Percentiles rank a stretch among this genome's conserved stretches.
phyloP scores from a whole-genome alignment of 2,113 vertebrate species.

The Oreotrochilus melanogaster region DNA sequence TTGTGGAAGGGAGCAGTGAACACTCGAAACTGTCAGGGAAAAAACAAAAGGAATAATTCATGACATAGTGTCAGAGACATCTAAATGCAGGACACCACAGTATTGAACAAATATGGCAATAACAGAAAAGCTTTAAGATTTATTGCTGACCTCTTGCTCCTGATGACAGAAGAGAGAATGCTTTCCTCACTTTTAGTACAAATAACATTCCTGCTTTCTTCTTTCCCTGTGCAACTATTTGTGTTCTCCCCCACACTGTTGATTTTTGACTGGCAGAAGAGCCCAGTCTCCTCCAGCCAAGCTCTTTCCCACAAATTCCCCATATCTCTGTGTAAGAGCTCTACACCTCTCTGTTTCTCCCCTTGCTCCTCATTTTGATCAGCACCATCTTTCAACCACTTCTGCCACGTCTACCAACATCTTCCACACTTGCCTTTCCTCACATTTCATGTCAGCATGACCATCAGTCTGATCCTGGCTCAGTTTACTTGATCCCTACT shows the following conservation, averaged over 20 bases:
- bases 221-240: not conserved
- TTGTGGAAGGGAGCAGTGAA: constrained; percentile 98
- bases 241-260: not conserved
- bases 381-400: not conserved
- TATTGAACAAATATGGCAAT: constrained; percentile 14
- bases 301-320: not conserved
- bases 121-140: not conserved
- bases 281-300: not conserved
- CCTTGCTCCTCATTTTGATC: not conserved
- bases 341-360: not conserved
- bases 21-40: constrained; percentile 88
- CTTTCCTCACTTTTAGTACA: not conserved
- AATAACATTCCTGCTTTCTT: not conserved
- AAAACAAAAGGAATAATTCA: constrained; percentile 16
- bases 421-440: not conserved
- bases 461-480: not conserved
- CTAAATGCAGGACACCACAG: not conserved
- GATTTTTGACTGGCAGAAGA: not conserved
- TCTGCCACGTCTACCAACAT: not conserved
- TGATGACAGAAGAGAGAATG: not conserved
- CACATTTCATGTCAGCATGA: not conserved
- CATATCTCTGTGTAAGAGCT: not conserved
- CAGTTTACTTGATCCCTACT: not conserved
- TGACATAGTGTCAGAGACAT: not conserved
- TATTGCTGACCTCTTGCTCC: not conserved